A percentile compares a stretch with the other conserved stretches of the same genome.
Evolutionary conservation across 1,140 invertebrate genomes (phyloP).

Genomic region (Procambarus virginalis): DNA sequence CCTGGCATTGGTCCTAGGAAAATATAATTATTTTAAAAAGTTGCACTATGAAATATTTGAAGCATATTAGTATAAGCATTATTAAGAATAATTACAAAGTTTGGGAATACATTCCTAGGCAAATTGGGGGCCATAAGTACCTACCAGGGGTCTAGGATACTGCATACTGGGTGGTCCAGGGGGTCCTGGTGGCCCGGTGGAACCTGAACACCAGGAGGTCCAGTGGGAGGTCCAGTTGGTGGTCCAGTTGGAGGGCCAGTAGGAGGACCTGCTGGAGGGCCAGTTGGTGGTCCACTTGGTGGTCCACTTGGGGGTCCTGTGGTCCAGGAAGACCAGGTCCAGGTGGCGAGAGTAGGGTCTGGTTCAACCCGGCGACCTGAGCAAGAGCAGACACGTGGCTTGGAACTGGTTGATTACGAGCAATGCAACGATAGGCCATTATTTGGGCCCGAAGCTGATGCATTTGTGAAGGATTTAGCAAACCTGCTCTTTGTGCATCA

Average conservation of each 20-base stretch:
- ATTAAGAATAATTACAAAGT: no score
- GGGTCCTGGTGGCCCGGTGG: slow-evolving; percentile 71
- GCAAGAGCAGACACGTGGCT: slow-evolving; percentile 83
- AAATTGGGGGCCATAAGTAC: neutral
- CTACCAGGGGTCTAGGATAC: slow-evolving; percentile 62
- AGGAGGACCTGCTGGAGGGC: slow-evolving; percentile 29
- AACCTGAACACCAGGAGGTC: slow-evolving; percentile 69
- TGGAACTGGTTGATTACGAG: slow-evolving; percentile 93
- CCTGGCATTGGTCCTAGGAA: slow-evolving; percentile 29
- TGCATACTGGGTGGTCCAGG: slow-evolving; percentile 64
- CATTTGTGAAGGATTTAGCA: slow-evolving; percentile 79
- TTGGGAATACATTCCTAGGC: no score
- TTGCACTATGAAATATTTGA: no score
- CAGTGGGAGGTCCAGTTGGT: slow-evolving; percentile 62
- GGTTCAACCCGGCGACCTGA: slow-evolving; percentile 77
- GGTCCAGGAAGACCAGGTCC: slow-evolving; percentile 43
- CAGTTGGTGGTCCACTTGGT: slow-evolving; percentile 48
- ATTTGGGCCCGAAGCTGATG: slow-evolving; percentile 94
- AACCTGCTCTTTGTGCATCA: slow-evolving; percentile 57
- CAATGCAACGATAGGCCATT: slow-evolving; percentile 92
- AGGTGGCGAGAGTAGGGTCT: slow-evolving; percentile 49
- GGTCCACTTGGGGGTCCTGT: slow-evolving; percentile 45
- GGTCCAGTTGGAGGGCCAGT: slow-evolving; percentile 71
- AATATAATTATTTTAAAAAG: neutral
- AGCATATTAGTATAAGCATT: no score